Evolutionary conservation across 2,113 vertebrate genomes (phyloP), one percentile per base, ranked within the genome.

Genomic region (Scopus umbretta): DNA sequence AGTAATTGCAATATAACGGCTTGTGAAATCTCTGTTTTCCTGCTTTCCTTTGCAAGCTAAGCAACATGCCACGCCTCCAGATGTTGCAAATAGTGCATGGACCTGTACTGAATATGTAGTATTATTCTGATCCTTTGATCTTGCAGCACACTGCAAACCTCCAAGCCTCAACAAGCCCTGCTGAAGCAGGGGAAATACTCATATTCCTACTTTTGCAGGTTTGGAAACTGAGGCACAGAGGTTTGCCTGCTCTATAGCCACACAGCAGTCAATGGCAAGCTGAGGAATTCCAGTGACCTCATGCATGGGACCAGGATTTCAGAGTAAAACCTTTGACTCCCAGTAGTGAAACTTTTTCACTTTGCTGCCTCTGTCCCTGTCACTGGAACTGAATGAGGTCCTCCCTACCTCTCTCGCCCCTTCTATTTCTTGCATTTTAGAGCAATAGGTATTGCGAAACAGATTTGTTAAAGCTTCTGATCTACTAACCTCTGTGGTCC

Each of bases 161-260:
- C 89, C 95, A 95, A 86, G 94, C 71, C 87, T 40, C 89, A 70
- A 91, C 96, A 97, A 79, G 93, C 47, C 87, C 67, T 90, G 94
- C 84, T 91, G 83, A 87, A 85, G 88, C 50, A 66, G 49, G 59
- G 52, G 34, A 55, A 80, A 36, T 56, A 40, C 70, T 95, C 56
- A 3, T 49, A 36, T 79, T 74, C 76, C 73, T 67, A 6, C 66
- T 52, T 79, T 53, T 49, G 65, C 78, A 71, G n/a, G 18, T 87
- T 58, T 97, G 81, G 84, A 94, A 88, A 80, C 81, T 58, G 86
- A 85, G 89, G 92, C 94, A 70, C 19, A 3, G 61, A 80, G 53
- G 13, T 58, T 92, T 68, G 30, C 47, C 63, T 55, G 67, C 29
- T 12, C 36, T 67, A n/a, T 62, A 20, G 52, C 76, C 43, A 14